Percentiles rank a stretch among this genome's conserved stretches.
Conservation (phyloP, 2,797 vertebrate species). For the Arnoldichthys spilopterus region DNA sequence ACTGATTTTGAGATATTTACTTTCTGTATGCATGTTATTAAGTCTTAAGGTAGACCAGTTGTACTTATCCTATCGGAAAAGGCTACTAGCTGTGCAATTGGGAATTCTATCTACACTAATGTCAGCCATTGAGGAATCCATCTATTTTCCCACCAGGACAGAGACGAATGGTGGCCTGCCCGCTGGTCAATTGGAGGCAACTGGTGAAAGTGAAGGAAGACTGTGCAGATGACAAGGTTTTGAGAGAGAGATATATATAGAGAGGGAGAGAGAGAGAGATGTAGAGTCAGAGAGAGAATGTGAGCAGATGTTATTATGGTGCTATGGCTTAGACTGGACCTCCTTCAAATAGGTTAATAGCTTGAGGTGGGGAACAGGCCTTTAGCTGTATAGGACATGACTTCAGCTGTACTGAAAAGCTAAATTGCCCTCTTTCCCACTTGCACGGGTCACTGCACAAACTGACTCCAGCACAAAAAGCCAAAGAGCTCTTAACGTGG, state of each 20-base stretch:
- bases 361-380: constrained; percentile 47
- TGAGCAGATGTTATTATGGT: constrained; percentile 44
- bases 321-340: constrained; percentile 44
- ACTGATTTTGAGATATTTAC: background rate
- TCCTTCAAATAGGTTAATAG: constrained; percentile 53
- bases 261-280: constrained; percentile 11
- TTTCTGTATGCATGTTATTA: background rate
- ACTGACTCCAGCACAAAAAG: constrained; percentile 25
- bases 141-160: constrained; percentile 22
- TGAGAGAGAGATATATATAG: background rate
- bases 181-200: constrained; percentile 50
- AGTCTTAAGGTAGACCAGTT: constrained; percentile 8
- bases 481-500: constrained; percentile 39
- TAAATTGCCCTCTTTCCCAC: constrained; percentile 50
- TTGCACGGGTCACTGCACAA: constrained; percentile 48
- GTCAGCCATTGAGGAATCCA: constrained; percentile 15
- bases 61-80: constrained; percentile 10
- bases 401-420: constrained; percentile 49
- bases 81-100: constrained; percentile 5
- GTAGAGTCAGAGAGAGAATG: background rate
- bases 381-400: constrained; percentile 46
- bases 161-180: constrained; percentile 13
- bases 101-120: constrained; percentile 28
- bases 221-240: constrained; percentile 17
- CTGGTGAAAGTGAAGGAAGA: constrained; percentile 34